Conservation (phyloP, 2,113 vertebrate species). For the Manacus vitellinus region DNA sequence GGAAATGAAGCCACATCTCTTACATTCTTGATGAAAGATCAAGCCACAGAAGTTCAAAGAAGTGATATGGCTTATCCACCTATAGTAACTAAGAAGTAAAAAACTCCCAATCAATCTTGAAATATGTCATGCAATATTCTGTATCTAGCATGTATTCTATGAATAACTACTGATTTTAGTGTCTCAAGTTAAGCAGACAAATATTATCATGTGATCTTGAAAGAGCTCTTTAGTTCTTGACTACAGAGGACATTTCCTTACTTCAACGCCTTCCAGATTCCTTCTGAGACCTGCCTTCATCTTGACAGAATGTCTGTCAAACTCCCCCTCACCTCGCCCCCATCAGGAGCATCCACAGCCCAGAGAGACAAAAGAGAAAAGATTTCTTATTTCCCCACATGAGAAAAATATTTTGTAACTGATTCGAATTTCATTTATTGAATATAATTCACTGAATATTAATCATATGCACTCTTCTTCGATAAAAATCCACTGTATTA, state of each 20-base stretch:
- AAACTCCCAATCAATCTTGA: neutral
- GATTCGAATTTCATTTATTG: neutral
- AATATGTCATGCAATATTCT: neutral
- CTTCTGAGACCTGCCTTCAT: neutral
- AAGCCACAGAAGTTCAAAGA: neutral
- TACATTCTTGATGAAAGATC: neutral
- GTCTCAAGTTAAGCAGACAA: neutral
- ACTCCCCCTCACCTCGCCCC: no score
- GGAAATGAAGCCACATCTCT: neutral
- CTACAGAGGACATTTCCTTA: neutral
- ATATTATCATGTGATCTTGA: neutral
- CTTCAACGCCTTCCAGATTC: neutral
- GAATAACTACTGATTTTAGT: neutral
- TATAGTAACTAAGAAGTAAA: neutral
- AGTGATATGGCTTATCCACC: neutral
- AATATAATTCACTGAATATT: neutral
- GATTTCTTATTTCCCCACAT: neutral
- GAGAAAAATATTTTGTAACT: neutral
- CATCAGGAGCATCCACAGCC: no score
- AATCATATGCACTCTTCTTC: rapidly evolving
- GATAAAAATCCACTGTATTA: neutral
- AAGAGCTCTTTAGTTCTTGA: neutral
- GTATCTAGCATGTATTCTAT: neutral
- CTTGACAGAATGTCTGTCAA: neutral
- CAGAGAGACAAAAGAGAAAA: neutral